Percentiles rank a stretch among this genome's conserved stretches.
These are phyloP conservation scores for Carettochelys insculpta DNA, from an alignment of 2,113 vertebrate species.

Conservation along the genomic window DNA sequence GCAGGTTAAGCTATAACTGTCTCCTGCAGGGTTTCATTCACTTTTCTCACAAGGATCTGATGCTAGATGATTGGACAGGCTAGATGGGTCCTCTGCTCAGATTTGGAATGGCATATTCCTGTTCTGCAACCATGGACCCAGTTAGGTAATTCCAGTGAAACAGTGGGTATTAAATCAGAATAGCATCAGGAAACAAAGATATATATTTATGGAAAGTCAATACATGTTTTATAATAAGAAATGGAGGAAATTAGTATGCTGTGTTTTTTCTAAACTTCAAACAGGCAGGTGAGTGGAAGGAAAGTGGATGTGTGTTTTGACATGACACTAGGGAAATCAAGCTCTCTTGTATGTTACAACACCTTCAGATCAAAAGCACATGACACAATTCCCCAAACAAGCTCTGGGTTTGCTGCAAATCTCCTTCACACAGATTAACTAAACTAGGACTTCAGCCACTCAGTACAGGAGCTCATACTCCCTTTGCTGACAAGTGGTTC, in stretches of 20 bases:
- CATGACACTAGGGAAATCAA: neutral
- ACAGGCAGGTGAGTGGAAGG: neutral
- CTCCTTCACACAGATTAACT: neutral
- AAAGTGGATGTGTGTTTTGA: neutral
- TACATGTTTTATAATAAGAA: neutral
- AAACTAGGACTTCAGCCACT: neutral
- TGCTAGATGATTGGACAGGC: neutral
- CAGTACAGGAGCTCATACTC: neutral
- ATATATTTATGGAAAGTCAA: neutral
- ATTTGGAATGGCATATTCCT: neutral
- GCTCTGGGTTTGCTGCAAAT: neutral
- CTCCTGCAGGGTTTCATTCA: neutral
- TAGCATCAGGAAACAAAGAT: neutral
- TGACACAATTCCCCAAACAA: neutral
- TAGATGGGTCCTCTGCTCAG: neutral
- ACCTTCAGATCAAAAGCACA: neutral
- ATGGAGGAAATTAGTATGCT: neutral
- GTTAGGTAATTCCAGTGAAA: fast-evolving
- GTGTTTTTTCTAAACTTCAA: fast-evolving
- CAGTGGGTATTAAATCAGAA: neutral
- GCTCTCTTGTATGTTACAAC: neutral
- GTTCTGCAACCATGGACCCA: neutral
- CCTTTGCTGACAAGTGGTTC: neutral
- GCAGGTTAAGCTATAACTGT: fast-evolving
- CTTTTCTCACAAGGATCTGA: neutral